A percentile compares a stretch with the other conserved stretches of the same genome.
These are phyloP conservation scores for Acheta domesticus DNA, from an alignment of 2,888 invertebrate species.

Conservation along the genomic window DNA sequence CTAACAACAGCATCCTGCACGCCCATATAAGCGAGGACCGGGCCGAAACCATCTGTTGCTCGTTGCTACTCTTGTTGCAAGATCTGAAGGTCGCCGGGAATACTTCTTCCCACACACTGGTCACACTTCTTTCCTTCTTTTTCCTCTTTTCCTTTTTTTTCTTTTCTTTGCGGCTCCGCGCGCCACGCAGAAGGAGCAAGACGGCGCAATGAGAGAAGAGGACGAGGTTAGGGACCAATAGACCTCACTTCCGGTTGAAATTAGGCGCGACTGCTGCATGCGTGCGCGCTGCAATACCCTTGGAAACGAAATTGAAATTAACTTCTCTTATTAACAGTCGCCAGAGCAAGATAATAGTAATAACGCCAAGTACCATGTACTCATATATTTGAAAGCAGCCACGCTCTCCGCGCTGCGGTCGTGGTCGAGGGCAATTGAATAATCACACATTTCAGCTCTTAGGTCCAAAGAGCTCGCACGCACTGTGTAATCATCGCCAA, in stretches of 20 bases:
- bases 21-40: background rate
- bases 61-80: background rate
- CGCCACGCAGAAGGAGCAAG: background rate
- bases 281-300: background rate
- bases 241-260: background rate
- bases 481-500: too few relatives aligned
- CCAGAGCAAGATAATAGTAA: too few relatives aligned
- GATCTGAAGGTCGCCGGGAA: background rate
- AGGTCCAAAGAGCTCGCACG: too few relatives aligned
- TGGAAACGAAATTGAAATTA: background rate
- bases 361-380: too few relatives aligned
- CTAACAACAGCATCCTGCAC: background rate
- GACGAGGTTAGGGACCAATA: conserved; percentile 5
- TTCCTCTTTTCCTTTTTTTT: background rate
- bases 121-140: background rate
- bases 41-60: background rate
- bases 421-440: too few relatives aligned
- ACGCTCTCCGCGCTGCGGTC: too few relatives aligned
- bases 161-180: background rate
- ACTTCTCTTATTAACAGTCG: background rate
- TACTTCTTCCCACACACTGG: background rate
- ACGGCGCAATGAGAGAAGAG: background rate
- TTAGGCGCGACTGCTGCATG: background rate
- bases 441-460: too few relatives aligned
- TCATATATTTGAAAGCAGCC: too few relatives aligned